Evolutionary conservation across 2,888 invertebrate species (phyloP), one percentile per base, ranked within the genome.

Genomic region (Erebia epiphron): DNA sequence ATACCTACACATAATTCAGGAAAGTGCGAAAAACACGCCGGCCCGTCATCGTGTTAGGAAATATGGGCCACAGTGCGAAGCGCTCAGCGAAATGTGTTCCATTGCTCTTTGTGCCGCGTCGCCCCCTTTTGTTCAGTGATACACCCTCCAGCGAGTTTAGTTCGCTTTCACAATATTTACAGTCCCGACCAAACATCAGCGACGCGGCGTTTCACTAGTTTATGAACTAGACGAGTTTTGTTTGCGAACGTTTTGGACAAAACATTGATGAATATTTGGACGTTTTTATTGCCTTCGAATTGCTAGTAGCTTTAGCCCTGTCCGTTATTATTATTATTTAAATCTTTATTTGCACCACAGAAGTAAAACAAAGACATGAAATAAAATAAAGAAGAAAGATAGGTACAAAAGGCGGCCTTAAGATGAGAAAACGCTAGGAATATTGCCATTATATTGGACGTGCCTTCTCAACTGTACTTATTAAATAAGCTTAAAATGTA

Each of bases 21-120:
- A 73, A 18, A 73, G 68, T 75, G 68, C 67, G 74, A 71, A 73
- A 87, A 87, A 88, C 87, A 86, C 83, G 87, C 76, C 83, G 84
- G 83, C 85, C 83, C 86, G 90, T 91, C 89, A 91, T 89, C 89
- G 89, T 88, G 89, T 91, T 91, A 91, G 87, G 85, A 88, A 87
- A 92, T 91, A 90, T 92, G 86, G 91, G 86, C 83, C 91, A 86
- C 86, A 84, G 83, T 83, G 86, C 84, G 86, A 86, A 83, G 83
- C 86, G 87, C 87, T 89, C 87, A 79, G 85, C 85, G 84, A 87
- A 89, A 90, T 89, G 89, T 88, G 88, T 88, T 86, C 82, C 87
- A 89, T 88, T 90, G 91, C 91, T 89, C 91, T 91, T 91, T 92
- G 91, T 91, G 89, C 84, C 77, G 68, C n/a, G 67, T 49, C 67